Evolutionary conservation across 2,113 vertebrate genomes (phyloP).

Genomic region (Tichodroma muraria): DNA sequence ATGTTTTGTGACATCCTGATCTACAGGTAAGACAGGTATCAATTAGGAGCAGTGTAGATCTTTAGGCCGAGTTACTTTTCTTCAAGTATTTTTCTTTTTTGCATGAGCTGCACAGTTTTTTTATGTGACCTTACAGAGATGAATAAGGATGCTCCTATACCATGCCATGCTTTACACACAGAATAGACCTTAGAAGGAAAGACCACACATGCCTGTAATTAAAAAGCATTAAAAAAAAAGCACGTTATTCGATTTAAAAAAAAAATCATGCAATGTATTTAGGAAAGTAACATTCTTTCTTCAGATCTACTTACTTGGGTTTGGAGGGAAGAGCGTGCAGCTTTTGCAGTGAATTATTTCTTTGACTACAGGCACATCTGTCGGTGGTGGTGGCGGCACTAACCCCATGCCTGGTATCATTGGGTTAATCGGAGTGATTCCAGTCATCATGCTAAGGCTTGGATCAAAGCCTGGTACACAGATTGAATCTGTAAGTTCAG

Average conservation of each 20-base stretch:
- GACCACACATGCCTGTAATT: neutral
- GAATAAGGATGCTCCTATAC: neutral
- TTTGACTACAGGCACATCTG: conserved; percentile 85
- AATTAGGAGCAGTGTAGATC: neutral
- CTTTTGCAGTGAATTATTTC: conserved; percentile 96
- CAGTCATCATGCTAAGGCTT: conserved; percentile 83
- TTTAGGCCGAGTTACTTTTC: neutral
- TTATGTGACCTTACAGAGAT: neutral
- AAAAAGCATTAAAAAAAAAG: accelerated
- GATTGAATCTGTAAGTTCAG: conserved; percentile 82
- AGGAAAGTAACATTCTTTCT: neutral
- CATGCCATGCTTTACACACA: neutral
- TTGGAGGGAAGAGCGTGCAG: conserved; percentile 95
- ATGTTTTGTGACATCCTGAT: neutral
- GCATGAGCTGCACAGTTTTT: neutral
- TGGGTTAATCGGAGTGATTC: conserved; percentile 87
- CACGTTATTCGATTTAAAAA: neutral
- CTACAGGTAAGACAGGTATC: neutral
- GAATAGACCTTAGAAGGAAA: neutral
- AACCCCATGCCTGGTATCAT: conserved; percentile 89
- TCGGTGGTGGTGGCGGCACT: conserved; percentile 78
- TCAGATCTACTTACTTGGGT: conserved; percentile 87
- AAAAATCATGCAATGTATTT: neutral
- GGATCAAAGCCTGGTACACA: conserved; percentile 92
- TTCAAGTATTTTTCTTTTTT: neutral